Evolutionary conservation across 2,888 invertebrate species (phyloP), one percentile per base, ranked within the genome.

Genomic region (Suillia variegata): DNA sequence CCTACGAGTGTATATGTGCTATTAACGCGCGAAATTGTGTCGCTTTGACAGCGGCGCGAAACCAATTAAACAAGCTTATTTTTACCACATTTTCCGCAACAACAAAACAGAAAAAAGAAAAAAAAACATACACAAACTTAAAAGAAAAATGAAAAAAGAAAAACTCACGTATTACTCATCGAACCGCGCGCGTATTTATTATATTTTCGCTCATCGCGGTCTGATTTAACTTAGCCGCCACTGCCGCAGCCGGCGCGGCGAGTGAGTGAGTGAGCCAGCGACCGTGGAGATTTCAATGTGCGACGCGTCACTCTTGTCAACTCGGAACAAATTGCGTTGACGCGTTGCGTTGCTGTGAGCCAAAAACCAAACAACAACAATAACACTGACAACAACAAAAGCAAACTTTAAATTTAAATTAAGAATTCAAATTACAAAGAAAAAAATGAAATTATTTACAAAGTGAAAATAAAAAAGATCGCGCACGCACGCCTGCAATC

Each of bases 281-380:
- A 26, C n/a, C 38, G 10, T 10, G 10, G 5, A 26, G 6, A 26
- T 6, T 26, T 10, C 26, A 26, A 26, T 10, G 26, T 6, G 10
- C 6, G 6, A n/a, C 38, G n/a, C 52, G 20, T 33, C 52, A 33
- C 33, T 6, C n/a, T 13, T 20, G 34, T 52, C 52, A 33, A 15
- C 24, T 22, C 31, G 50, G 10, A 15, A 38, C 38, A 33, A 51
- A 51, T 33, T 51, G 33, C 13, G 50, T 50, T 50, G 50, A 50
- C 50, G 22, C 49, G 26, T 26, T 26, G 10, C 26, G 26, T 26
- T 26, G 26, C 26, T 10, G 26, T n/a, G n/a, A n/a, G n/a, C n/a
- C n/a, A n/a, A n/a, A n/a, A n/a, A n/a, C n/a, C n/a, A n/a, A n/a
- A n/a, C n/a, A n/a, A n/a, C n/a, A n/a, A 31, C 6, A 31, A 31